Evolutionary conservation across 2,797 vertebrate species (phyloP).

Genomic region (Typhlichthys eigenmanni): DNA sequence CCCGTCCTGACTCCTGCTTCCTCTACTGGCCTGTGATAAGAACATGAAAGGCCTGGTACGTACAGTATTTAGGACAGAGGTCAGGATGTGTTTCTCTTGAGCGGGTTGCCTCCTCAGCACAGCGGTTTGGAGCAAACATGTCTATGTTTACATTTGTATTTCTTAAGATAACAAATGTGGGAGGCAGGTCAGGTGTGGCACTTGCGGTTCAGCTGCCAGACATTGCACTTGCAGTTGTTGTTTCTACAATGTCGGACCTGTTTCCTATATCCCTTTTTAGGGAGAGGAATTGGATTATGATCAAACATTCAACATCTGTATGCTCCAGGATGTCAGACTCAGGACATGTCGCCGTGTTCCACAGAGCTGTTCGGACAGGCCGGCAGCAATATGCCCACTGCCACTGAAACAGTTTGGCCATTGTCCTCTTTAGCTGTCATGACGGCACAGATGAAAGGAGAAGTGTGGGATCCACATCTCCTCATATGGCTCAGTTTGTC

Average conservation of each 20-base stretch:
- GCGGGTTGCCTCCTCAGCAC: constrained; percentile 1
- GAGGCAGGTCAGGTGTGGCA: constrained; percentile 21
- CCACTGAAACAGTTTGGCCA: constrained; percentile 38
- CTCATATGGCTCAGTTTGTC: neutral
- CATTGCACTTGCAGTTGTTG: constrained; percentile 19
- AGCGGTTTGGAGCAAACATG: constrained; percentile 14
- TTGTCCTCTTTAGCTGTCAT: constrained; percentile 47
- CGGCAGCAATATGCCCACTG: constrained; percentile 5
- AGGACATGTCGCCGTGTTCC: constrained; percentile 38
- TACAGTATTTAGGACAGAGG: constrained; percentile 61
- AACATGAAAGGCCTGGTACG: constrained; percentile 58
- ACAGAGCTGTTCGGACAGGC: constrained; percentile 31
- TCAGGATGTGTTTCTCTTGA: constrained; percentile 38
- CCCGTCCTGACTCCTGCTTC: constrained; percentile 45
- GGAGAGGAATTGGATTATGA: constrained; percentile 24
- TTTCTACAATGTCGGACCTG: constrained; percentile 31
- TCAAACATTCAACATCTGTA: constrained; percentile 56
- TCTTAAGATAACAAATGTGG: neutral
- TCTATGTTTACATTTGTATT: constrained; percentile 16
- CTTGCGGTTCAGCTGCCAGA: constrained; percentile 21
- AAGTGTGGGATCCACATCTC: constrained; percentile 26
- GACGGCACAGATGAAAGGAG: constrained; percentile 60
- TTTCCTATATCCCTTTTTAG: constrained; percentile 37
- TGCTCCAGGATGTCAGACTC: constrained; percentile 24
- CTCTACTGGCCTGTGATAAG: constrained; percentile 57